Base-by-base conservation (phyloP, 2,113 vertebrate species). In the Pelusios castaneus region DNA sequence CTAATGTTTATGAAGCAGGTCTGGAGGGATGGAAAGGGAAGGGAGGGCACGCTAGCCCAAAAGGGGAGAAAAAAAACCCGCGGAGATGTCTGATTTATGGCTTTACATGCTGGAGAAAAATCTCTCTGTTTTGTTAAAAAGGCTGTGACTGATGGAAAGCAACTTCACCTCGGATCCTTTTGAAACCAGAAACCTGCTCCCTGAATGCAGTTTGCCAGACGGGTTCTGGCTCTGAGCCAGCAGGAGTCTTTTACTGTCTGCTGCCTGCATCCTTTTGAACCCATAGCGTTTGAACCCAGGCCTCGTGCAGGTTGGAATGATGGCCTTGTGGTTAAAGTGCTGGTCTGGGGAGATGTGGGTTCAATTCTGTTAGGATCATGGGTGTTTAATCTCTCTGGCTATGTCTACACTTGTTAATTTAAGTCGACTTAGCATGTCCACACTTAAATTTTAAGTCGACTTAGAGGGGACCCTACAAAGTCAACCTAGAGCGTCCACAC, bases 1-100 rank as follows among this genome's bases (percentile, higher is more conserved):
- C 96, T 94, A 97, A 95, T 97, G 97, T 97, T 97, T 96, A 97
- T 95, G 96, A 94, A 97, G 93, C 94, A 96, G 97, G 94, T 96
- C 96, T 96, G 97, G 89, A 97, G 96, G 96, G 96, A 84, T 96
- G 88, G 94, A 94, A 94, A 95, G 89, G 93, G 92, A 91, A 88
- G 87, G 91, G 89, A 92, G 80, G 88, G 89, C 56, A 41, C 63
- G 60, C 84, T 84, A 93, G 94, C 95, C 94, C 47, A 5, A 8
- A 3, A 1, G 1, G 1, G 1, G 4, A 77, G 54, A 56, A 85
- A 84, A 92, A 93, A 95, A 34, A 85, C 90, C 34, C 41, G 92
- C 75, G 95, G 87, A 92, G 93, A 82, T 67, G 85, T n/a, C 17
- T 97, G 97, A 98, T 98, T 97, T 97, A 97, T 93, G 92, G 83